These are phyloP conservation scores for Candoia aspera DNA, from an alignment of 2,113 vertebrate genomes.

Conservation along the genomic window DNA sequence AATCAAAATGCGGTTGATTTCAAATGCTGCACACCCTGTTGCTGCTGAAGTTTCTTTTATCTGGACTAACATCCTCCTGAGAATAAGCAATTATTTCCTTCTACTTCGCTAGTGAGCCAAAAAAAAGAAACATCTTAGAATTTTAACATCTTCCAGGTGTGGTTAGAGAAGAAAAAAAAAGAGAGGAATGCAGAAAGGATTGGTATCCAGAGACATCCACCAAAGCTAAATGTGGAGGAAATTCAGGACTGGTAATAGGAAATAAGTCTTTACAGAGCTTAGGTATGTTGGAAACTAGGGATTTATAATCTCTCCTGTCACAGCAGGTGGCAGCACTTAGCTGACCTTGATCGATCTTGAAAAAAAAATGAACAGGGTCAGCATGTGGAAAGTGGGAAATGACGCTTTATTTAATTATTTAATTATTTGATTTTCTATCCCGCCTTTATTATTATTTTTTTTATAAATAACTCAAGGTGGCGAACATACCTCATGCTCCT, in stretches of 20 bases:
- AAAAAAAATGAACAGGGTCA: not conserved
- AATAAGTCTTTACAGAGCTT: not conserved
- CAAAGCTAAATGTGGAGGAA: not conserved
- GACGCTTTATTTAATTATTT: too few relatives aligned
- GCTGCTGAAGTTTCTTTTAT: not conserved
- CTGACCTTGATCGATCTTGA: not conserved
- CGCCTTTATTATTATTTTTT: too few relatives aligned
- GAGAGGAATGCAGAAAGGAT: not conserved
- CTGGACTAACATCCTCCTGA: not conserved
- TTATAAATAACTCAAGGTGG: too few relatives aligned
- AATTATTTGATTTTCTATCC: too few relatives aligned
- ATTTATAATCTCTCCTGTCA: not conserved
- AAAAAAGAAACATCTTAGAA: not conserved
- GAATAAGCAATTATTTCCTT: not conserved
- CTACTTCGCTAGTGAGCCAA: not conserved
- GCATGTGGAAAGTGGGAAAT: not conserved
- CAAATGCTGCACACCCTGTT: not conserved
- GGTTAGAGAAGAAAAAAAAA: rapidly evolving
- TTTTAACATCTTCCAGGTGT: not conserved
- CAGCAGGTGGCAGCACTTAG: not conserved
- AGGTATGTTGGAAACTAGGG: not conserved
- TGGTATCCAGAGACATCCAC: not conserved
- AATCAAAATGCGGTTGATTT: not conserved
- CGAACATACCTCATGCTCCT: too few relatives aligned
- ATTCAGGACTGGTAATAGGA: not conserved